Conservation (phyloP, 2,888 invertebrate species). For the Teleiodes luculella region DNA sequence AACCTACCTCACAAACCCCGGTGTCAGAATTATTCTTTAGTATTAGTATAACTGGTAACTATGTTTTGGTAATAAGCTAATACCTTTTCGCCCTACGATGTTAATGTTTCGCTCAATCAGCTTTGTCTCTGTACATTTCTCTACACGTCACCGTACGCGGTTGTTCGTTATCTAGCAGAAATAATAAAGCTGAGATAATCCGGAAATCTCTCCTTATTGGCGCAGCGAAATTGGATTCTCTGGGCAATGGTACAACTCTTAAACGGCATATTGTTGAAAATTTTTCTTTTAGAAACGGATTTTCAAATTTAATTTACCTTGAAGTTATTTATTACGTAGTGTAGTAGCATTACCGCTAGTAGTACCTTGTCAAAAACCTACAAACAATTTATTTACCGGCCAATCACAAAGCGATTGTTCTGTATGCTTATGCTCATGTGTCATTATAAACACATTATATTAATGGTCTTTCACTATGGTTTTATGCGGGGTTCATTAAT, state of each 20-base stretch:
- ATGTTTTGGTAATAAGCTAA: too few species aligned
- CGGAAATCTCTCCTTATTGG: neutral
- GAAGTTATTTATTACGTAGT: too few species aligned
- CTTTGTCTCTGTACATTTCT: neutral
- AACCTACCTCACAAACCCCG: too few species aligned
- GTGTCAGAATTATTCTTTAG: too few species aligned
- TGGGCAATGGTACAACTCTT: neutral
- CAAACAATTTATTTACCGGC: too few species aligned
- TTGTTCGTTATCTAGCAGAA: neutral
- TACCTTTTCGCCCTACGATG: too few species aligned
- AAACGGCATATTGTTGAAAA: neutral
- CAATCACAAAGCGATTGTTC: neutral
- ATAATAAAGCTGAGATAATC: neutral
- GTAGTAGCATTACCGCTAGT: too few species aligned
- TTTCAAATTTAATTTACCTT: too few species aligned
- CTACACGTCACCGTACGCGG: neutral
- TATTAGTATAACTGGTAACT: too few species aligned
- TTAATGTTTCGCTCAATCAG: too few species aligned
- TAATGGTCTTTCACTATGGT: conserved; percentile 6
- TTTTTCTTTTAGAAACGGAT: too few species aligned
- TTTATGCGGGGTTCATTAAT: conserved; percentile 13
- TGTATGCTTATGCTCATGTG: neutral
- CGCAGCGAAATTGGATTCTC: conserved; percentile 4
- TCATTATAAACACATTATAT: neutral
- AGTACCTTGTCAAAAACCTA: neutral